Percentiles rank a stretch among this genome's conserved stretches.
Evolutionary conservation across 2,888 invertebrate genomes (phyloP).

Genomic region (Teleiodes luculella): DNA sequence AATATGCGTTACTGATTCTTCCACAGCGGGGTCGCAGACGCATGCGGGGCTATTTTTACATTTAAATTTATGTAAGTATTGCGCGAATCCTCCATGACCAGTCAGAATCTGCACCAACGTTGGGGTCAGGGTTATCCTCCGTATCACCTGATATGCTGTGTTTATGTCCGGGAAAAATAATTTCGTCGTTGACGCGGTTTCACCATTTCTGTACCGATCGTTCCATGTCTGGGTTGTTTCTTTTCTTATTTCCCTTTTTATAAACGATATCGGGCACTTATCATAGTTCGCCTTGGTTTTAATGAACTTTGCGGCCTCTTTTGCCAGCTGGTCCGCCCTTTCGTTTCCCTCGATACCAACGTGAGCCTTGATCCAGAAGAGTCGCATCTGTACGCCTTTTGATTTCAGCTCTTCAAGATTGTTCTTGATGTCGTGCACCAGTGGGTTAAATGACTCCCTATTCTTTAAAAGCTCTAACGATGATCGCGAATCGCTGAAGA

Average conservation of each 20-base stretch:
- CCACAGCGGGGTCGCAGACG: not conserved
- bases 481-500: slow-evolving; percentile 1
- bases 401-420: not conserved
- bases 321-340: slow-evolving; percentile 15
- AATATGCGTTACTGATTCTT: not conserved
- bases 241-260: slow-evolving; percentile 1
- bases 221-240: slow-evolving; percentile 1
- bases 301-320: slow-evolving; percentile 8
- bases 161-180: slow-evolving; percentile 6
- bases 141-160: not conserved
- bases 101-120: not conserved
- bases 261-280: slow-evolving; percentile 6
- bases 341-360: not conserved
- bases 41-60: not conserved
- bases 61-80: not conserved
- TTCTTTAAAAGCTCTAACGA: not conserved
- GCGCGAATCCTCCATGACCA: slow-evolving; percentile 12
- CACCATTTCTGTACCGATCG: not conserved
- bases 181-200: not conserved
- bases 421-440: not conserved
- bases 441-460: not conserved
- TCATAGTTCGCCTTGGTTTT: slow-evolving; percentile 13
- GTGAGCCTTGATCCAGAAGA: not conserved
- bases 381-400: not conserved
- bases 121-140: not conserved